Base-by-base conservation (phyloP, 2,888 invertebrate genomes). In the Microctonus aethiopoides region DNA sequence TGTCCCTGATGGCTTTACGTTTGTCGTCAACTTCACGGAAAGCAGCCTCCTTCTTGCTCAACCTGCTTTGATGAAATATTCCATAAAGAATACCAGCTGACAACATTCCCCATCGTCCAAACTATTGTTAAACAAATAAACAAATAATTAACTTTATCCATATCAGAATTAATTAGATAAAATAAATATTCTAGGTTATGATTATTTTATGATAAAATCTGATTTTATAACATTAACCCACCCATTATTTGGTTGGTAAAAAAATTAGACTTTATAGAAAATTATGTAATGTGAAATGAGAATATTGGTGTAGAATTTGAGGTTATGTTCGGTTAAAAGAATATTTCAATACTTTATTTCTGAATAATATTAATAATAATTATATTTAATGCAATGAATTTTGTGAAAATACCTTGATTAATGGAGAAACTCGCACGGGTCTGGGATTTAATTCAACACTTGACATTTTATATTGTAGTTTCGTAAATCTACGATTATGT, bases 31-130 rank as follows among this genome's bases (percentile, higher is more conserved):
- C 88, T 85, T 91, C 93, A 24, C 93, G 89, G 54, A 91, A 80
- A 71, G 88, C 90, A 2, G 86, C 86, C 81, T 94, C 94, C 82
- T 89, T 92, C 84, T 89, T 93, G 36, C 91, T 89, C 1, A 93
- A 88, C 65, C 93, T 89, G 83, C 83, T 91, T 76, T 94, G 92
- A 84, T 94, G 90, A 84, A 91, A 91, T 0, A 91, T 90, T 63
- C 95, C 96, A 77, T 94, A 96, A 0, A 91, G 82, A 74, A 96
- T 87, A 34, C 95, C 95, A 0, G 90, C 88, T 0, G 90, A 84
- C 2, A 96, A 89, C 81, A 95, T 89, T 68, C 92, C 92, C 95
- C 95, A 96, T 83, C 96, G 90, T 70, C 92, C 92, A 81, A 95
- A 94, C 94, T 46, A 46, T 94, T 22, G 71, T 64, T 66, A 10